These are phyloP conservation scores for Psittacara wagleri DNA, from an alignment of 2,113 vertebrate genomes.

Conservation along the genomic window DNA sequence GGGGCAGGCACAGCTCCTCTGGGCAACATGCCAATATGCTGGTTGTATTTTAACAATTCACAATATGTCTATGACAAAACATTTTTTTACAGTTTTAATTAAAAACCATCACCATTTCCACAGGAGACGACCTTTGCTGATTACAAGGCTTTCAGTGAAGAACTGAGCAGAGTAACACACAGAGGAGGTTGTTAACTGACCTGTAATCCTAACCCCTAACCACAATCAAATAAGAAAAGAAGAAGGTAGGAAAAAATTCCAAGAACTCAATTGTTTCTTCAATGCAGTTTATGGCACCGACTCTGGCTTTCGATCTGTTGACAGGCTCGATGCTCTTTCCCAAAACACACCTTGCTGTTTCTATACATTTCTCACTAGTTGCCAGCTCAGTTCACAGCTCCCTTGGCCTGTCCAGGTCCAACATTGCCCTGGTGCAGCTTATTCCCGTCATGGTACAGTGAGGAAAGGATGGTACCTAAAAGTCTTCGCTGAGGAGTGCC, in stretches of 20 bases:
- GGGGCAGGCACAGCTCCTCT: not conserved
- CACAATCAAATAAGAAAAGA: not conserved
- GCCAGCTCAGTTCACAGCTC: not conserved
- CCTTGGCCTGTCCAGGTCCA: not conserved
- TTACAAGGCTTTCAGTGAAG: not conserved
- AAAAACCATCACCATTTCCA: not conserved
- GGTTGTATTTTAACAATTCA: not conserved
- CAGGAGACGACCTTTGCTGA: not conserved
- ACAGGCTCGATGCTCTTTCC: not conserved
- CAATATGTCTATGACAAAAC: not conserved
- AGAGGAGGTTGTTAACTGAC: not conserved
- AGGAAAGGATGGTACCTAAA: not conserved
- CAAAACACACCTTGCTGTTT: not conserved
- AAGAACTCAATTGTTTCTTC: not conserved
- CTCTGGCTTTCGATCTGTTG: not conserved
- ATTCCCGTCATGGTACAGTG: not conserved
- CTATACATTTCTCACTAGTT: not conserved
- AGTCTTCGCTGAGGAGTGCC: not conserved
- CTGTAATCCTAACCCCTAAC: not conserved
- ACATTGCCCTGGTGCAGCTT: accelerated
- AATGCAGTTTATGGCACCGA: not conserved
- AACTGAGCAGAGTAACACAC: not conserved
- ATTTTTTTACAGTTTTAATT: not conserved
- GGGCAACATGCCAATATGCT: not conserved
- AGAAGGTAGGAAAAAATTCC: not conserved